phyloP scores from a whole-genome alignment of 2,888 invertebrate genomes.

The Anodontia alba region DNA sequence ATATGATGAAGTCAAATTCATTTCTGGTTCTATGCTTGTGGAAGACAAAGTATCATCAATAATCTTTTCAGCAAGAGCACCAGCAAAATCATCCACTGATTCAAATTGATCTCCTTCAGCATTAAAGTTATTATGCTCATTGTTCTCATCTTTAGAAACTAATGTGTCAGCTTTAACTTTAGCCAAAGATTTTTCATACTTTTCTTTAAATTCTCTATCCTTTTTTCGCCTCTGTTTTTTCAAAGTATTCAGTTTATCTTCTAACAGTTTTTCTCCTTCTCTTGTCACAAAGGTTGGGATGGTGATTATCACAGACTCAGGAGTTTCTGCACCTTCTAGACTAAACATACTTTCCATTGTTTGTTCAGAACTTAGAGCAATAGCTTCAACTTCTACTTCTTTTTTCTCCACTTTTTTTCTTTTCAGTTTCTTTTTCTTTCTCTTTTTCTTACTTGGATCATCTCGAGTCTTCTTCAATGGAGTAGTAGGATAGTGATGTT shows the following conservation, averaged over 20 bases:
- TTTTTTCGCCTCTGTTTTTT: background rate
- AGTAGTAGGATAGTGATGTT: slow-evolving; percentile 73
- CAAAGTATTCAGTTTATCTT: slow-evolving; percentile 8
- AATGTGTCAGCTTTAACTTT: slow-evolving; percentile 13
- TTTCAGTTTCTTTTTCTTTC: slow-evolving; percentile 42
- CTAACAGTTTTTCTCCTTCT: slow-evolving; percentile 1
- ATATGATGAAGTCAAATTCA: slow-evolving; percentile 57
- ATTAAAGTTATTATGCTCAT: slow-evolving; percentile 32
- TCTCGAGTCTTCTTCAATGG: slow-evolving; percentile 62
- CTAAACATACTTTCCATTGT: slow-evolving; percentile 29
- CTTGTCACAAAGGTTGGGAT: slow-evolving; percentile 4
- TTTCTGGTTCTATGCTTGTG: slow-evolving; percentile 42
- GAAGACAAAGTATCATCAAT: slow-evolving; percentile 51
- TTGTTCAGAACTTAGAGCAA: slow-evolving; percentile 26
- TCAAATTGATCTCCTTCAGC: slow-evolving; percentile 23
- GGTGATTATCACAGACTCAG: slow-evolving; percentile 36
- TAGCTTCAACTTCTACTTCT: slow-evolving; percentile 1
- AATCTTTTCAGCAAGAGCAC: slow-evolving; percentile 47
- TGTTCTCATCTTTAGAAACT: slow-evolving; percentile 32
- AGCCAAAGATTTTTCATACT: slow-evolving; percentile 9
- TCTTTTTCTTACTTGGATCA: slow-evolving; percentile 33
- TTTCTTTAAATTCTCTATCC: background rate
- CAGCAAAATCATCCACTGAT: slow-evolving; percentile 49
- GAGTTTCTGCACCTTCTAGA: slow-evolving; percentile 47
- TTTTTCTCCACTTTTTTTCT: slow-evolving; percentile 28